Conservation (phyloP, 2,113 vertebrate species). For the Nothocercus julius region DNA sequence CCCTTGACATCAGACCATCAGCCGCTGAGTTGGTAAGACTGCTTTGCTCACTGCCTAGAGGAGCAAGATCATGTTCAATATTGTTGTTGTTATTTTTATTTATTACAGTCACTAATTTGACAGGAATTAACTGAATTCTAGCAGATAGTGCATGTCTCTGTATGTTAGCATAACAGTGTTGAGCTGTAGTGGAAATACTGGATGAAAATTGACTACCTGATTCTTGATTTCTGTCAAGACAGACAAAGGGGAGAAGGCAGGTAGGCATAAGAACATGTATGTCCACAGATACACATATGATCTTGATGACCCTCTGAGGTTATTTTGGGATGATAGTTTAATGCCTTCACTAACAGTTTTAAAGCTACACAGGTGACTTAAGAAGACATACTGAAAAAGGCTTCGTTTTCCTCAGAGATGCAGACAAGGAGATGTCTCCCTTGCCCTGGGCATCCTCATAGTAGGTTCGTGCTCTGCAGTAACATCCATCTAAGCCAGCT, state of each 20-base stretch:
- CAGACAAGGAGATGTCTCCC: not conserved
- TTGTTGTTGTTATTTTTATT: slow-evolving; percentile 51
- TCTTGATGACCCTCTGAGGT: not conserved
- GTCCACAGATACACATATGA: not conserved
- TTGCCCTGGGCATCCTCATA: not conserved
- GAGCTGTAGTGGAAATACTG: not conserved
- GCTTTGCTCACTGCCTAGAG: slow-evolving; percentile 49
- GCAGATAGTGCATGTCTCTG: slow-evolving; percentile 30
- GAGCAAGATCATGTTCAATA: slow-evolving; percentile 24
- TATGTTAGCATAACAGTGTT: not conserved
- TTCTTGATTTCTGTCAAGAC: not conserved
- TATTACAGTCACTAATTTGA: slow-evolving; percentile 57
- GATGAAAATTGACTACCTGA: slow-evolving; percentile 1
- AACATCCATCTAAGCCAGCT: not conserved
- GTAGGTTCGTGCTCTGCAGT: not conserved
- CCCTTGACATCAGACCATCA: slow-evolving; percentile 15
- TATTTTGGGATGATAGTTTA: not conserved
- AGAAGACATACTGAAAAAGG: not conserved
- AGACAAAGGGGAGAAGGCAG: not conserved
- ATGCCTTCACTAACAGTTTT: not conserved
- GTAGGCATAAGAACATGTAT: not conserved
- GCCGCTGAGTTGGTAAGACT: slow-evolving; percentile 18
- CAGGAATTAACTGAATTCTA: slow-evolving; percentile 43
- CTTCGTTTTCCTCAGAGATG: not conserved
- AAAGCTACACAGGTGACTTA: not conserved